These are phyloP conservation scores for Sebastes variabilis DNA, from an alignment of 2,797 vertebrate genomes.

Conservation along the genomic window DNA sequence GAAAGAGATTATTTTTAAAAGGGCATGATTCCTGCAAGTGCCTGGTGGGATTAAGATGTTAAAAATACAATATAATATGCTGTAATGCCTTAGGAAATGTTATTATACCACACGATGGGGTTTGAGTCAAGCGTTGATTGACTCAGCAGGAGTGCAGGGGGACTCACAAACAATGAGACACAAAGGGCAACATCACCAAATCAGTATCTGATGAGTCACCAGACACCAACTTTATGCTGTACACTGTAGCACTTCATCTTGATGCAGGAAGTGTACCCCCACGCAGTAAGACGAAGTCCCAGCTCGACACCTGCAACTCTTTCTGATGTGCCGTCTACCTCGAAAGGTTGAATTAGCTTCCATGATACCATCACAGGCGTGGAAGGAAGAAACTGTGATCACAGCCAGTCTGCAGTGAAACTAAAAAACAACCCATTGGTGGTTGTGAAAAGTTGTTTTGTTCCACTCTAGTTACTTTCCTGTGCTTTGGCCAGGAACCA, in stretches of 20 bases:
- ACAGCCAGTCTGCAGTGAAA: not conserved
- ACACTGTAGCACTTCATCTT: not conserved
- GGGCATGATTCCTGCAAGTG: not conserved
- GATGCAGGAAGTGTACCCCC: not conserved
- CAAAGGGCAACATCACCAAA: not conserved
- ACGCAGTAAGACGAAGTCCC: not conserved
- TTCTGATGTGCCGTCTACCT: not conserved
- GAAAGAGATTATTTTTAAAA: not conserved
- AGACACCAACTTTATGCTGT: not conserved
- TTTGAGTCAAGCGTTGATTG: not conserved
- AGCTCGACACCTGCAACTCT: not conserved
- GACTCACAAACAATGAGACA: not conserved
- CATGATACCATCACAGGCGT: not conserved
- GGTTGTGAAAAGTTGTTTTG: not conserved
- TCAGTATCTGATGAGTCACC: not conserved
- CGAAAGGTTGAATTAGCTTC: not conserved
- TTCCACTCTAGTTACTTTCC: not conserved
- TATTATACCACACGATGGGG: not conserved
- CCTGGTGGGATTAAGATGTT: not conserved
- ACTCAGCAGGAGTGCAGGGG: not conserved
- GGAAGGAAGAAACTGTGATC: not conserved
- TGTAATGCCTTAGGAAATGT: not conserved
- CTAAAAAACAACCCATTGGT: not conserved
- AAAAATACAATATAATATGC: not conserved
- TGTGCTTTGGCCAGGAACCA: not conserved